Evolutionary conservation across 2,888 invertebrate genomes (phyloP), one percentile per base, ranked within the genome.

Genomic region (Thymelicus lineola): DNA sequence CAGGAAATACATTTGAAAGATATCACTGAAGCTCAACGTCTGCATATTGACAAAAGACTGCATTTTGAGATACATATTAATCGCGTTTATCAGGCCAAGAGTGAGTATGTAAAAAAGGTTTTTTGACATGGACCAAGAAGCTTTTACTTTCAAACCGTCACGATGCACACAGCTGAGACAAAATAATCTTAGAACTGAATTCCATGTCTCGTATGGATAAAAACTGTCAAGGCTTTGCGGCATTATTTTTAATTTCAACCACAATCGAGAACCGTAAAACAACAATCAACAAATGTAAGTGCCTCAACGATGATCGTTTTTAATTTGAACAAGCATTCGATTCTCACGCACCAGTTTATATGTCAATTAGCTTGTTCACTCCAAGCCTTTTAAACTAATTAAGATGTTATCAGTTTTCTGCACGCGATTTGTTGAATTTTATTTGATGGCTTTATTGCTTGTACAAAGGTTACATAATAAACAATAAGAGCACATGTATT

Each of bases 111-210:
- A 17, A n/a, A 64, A 68, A 0, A 45, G 7, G 36, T 53, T 61
- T 50, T 61, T 74, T 1, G 35, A 60, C 35, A 53, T 17, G 0
- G 72, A 66, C 62, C 53, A 70, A 1, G 69, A 66, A 38, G 55
- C 64, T 15, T 60, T 65, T 10, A 74, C 17, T 9, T 60, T 55
- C 14, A 35, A 38, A 7, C 62, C 66, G 6, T 70, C 66, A 9
- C 45, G 60, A 17, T 61, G 50, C 62, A 74, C 35, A 7, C 72
- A 72, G 38, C 63, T 70, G 15, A 75, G 48, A 20, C 64, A 64
- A 53, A 72, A 71, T 20, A 74, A 9, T 45, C 65, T 70, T 48
- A 73, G 17, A 6, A 71, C 45, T 20, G 12, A 35, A 35, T 70
- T 64, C 6, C 72, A 55, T 7, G 15, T 2, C 57, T 61, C 48